Evolutionary conservation across 2,113 vertebrate species (phyloP).

Genomic region (Morphnarchus princeps): DNA sequence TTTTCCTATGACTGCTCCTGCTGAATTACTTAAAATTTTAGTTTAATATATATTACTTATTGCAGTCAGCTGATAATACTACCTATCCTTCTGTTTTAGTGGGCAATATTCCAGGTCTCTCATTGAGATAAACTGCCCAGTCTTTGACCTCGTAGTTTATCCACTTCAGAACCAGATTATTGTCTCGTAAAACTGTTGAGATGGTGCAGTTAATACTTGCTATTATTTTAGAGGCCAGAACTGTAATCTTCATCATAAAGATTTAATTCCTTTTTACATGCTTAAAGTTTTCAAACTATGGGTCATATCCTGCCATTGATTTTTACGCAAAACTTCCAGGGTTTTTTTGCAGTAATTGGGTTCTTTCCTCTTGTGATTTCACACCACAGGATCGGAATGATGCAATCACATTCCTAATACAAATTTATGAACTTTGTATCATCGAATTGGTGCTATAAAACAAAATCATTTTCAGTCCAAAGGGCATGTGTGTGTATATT

Average conservation of each 20-base stretch:
- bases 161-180: conserved; percentile 51
- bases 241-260: conserved; percentile 58
- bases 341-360: conserved; percentile 55
- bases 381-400: conserved; percentile 35
- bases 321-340: conserved; percentile 64
- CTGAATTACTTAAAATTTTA: conserved; percentile 7
- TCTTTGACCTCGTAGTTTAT: conserved; percentile 50
- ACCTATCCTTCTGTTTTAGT: conserved; percentile 32
- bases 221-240: conserved; percentile 54
- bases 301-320: conserved; percentile 69
- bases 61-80: conserved; percentile 1
- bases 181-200: conserved; percentile 59
- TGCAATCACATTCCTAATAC: conserved; percentile 70
- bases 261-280: conserved; percentile 63
- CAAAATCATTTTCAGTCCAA: conserved; percentile 76
- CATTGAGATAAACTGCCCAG: conserved; percentile 46
- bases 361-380: conserved; percentile 63
- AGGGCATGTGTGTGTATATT: conserved; percentile 65
- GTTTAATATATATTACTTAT: conserved; percentile 13
- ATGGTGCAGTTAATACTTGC: conserved; percentile 50
- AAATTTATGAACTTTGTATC: conserved; percentile 78
- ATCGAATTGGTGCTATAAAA: conserved; percentile 70
- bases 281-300: conserved; percentile 62
- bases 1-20: not conserved
- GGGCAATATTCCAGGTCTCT: conserved; percentile 48